These are phyloP conservation scores for Dipodomys stephensi DNA, from an alignment of 2,113 vertebrate genomes.

Conservation along the genomic window DNA sequence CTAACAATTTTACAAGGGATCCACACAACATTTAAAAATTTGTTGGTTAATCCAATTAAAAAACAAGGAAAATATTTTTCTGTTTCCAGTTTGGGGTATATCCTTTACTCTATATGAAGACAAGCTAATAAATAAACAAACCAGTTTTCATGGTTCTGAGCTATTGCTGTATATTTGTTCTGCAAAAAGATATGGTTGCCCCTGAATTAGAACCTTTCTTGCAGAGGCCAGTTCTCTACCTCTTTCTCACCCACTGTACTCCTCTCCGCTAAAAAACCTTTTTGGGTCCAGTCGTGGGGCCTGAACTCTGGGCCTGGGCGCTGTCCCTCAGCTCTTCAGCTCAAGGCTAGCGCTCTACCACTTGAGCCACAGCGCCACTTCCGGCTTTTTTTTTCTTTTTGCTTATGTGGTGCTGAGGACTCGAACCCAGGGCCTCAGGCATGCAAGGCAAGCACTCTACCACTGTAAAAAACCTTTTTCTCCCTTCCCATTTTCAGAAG, in stretches of 20 bases:
- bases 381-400: too few species aligned
- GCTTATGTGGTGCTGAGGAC: too few species aligned
- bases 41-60: conserved; percentile 39
- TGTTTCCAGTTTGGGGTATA: neutral
- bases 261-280: neutral
- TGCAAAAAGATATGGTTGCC: neutral
- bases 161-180: neutral
- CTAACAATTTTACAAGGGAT: conserved; percentile 20
- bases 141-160: neutral
- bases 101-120: conserved; percentile 5
- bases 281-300: too few species aligned
- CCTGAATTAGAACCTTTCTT: neutral
- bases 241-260: neutral
- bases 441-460: too few species aligned
- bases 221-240: neutral
- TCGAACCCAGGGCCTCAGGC: too few species aligned
- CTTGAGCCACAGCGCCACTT: too few species aligned
- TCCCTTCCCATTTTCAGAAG: neutral
- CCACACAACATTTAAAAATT: neutral
- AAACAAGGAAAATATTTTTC: conserved; percentile 12
- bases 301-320: too few species aligned
- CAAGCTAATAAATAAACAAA: neutral
- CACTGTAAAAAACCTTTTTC: neutral
- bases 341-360: too few species aligned
- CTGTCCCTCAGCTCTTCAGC: too few species aligned